Conservation (phyloP, 2,113 vertebrate species). For the Tichodroma muraria region DNA sequence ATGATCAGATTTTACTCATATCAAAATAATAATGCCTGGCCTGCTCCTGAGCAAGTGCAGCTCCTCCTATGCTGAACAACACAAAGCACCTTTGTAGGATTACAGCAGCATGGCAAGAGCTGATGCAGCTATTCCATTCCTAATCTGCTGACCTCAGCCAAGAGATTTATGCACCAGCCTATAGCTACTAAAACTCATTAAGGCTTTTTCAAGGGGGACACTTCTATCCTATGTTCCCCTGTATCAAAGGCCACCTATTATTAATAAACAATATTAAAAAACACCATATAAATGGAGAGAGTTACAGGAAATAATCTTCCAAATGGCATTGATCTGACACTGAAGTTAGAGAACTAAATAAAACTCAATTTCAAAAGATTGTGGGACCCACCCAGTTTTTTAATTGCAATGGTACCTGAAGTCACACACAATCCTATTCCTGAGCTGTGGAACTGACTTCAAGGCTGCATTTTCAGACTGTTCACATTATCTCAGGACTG, state of each 20-base stretch:
- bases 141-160: neutral
- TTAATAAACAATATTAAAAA: neutral
- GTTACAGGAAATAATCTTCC: neutral
- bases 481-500: accelerated
- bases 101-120: neutral
- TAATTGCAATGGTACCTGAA: neutral
- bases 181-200: neutral
- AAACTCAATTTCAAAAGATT: neutral
- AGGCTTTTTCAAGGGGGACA: neutral
- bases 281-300: neutral
- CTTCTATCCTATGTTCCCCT: neutral
- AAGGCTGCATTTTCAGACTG: neutral
- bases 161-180: neutral
- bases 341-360: neutral
- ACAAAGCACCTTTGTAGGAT: neutral
- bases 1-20: neutral
- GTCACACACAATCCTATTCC: neutral
- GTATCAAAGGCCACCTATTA: neutral
- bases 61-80: neutral
- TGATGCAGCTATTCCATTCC: neutral
- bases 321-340: neutral
- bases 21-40: neutral
- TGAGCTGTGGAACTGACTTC: neutral
- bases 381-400: neutral
- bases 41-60: neutral